These are phyloP conservation scores for Mamestra configurata DNA, from an alignment of 1,140 invertebrate species.

Conservation along the genomic window DNA sequence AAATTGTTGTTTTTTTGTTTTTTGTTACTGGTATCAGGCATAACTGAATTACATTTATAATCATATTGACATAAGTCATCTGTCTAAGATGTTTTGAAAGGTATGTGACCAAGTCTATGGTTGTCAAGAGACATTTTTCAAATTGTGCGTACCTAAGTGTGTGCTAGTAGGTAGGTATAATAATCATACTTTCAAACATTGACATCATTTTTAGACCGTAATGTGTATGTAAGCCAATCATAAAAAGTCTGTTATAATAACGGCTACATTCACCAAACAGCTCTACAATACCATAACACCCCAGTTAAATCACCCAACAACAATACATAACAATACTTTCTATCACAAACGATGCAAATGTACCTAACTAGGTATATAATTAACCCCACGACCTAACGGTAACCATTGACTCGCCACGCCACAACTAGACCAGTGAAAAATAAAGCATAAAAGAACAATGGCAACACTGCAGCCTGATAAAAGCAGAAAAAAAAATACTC, in stretches of 20 bases:
- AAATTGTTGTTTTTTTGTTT: too few relatives aligned
- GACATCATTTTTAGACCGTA: too few relatives aligned
- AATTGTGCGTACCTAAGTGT: too few relatives aligned
- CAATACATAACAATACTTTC: neutral
- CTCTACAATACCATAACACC: neutral
- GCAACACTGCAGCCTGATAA: slow-evolving; percentile 71
- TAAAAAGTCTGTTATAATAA: neutral
- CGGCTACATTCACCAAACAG: neutral
- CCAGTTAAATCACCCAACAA: slow-evolving; percentile 9
- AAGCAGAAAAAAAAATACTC: slow-evolving; percentile 76
- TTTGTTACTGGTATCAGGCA: too few relatives aligned
- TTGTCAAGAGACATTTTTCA: too few relatives aligned
- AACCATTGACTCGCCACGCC: slow-evolving; percentile 63
- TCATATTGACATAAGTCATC: too few relatives aligned
- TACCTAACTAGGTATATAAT: slow-evolving; percentile 8
- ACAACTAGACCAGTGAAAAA: slow-evolving; percentile 78
- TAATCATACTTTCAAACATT: too few relatives aligned
- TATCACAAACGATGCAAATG: slow-evolving; percentile 25
- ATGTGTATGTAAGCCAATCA: neutral
- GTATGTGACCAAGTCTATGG: too few relatives aligned
- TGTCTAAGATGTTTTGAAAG: too few relatives aligned
- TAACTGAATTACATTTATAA: too few relatives aligned
- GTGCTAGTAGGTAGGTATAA: too few relatives aligned
- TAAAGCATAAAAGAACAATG: slow-evolving; percentile 79
- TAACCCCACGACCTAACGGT: slow-evolving; percentile 68